Evolutionary conservation across 2,113 vertebrate species (phyloP).

Genomic region (Candoia aspera): DNA sequence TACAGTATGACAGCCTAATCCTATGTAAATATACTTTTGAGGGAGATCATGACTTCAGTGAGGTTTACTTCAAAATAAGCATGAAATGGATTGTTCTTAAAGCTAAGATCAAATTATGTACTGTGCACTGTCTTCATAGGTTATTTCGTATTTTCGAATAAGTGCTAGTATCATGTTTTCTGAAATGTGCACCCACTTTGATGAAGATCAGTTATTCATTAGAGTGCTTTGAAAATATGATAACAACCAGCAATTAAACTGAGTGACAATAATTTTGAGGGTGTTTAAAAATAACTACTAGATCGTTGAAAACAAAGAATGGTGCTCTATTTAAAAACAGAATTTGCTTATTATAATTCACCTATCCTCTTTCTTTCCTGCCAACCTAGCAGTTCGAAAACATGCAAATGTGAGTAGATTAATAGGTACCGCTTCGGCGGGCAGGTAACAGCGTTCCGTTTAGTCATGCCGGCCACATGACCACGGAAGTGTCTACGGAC

Average conservation of each 20-base stretch:
- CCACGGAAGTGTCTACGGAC: too few relatives aligned
- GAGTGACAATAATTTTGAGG: neutral
- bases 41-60: too few relatives aligned
- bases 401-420: too few relatives aligned
- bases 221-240: neutral
- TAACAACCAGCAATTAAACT: neutral
- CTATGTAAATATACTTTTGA: too few relatives aligned
- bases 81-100: too few relatives aligned
- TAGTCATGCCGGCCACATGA: too few relatives aligned
- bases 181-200: neutral
- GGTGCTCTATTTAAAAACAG: neutral
- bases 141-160: conserved; percentile 11
- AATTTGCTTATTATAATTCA: neutral
- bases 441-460: too few relatives aligned
- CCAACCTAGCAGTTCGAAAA: too few relatives aligned
- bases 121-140: neutral
- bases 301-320: conserved; percentile 4
- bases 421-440: too few relatives aligned
- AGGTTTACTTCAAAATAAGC: too few relatives aligned
- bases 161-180: neutral
- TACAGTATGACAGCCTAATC: too few relatives aligned
- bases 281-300: conserved; percentile 9
- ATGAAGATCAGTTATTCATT: neutral
- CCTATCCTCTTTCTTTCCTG: neutral
- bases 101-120: neutral